Evolutionary conservation across 2,113 vertebrate species (phyloP), one percentile per base, ranked within the genome.

Genomic region (Calidris pygmaea): DNA sequence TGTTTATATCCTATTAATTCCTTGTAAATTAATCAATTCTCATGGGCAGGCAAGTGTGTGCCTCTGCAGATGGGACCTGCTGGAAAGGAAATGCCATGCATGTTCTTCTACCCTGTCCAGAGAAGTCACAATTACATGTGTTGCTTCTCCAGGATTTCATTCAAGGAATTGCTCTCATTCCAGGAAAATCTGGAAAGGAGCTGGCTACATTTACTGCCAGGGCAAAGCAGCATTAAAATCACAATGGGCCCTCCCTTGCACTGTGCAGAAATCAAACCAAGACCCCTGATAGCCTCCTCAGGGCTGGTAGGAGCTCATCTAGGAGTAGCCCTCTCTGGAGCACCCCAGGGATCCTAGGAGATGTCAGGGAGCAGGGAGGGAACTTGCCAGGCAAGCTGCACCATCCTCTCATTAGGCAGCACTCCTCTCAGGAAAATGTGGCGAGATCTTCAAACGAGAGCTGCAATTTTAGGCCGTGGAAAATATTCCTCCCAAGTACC

Each of bases 321-420:
- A 13, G 58, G 66, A 67, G 5, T 5, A 82, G 8, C 41, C 35
- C 7, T 19, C 8, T n/a, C 19, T 3, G 0, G 9, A 79, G 47
- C 17, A 89, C 32, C 41, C 14, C 24, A 1, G 8, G 56, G 23
- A 85, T 72, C n/a, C 56, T 6, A 0, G 34, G 23, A 60, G 37
- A 47, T n/a, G 65, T 3, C 52, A 50, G 39, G 78, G 23, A 88
- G 52, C 22, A 75, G 56, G 17, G 32, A 52, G 73, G 47, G 91
- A 97, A 92, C 93, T 48, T 1, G 10, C 91, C 73, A 5, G 93
- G 94, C 94, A 91, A 86, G 94, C 68, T 96, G 24, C 52, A 2
- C 52, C 73, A 14, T 95, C 85, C 70, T 55, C 73, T 95, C 93
- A 96, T 97, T 97, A 95, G 35, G 63, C 83, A 90, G 72, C 32